A percentile compares a stretch with the other conserved stretches of the same genome.
Evolutionary conservation across 2,113 vertebrate genomes (phyloP).

Genomic region (Thymallus thymallus): DNA sequence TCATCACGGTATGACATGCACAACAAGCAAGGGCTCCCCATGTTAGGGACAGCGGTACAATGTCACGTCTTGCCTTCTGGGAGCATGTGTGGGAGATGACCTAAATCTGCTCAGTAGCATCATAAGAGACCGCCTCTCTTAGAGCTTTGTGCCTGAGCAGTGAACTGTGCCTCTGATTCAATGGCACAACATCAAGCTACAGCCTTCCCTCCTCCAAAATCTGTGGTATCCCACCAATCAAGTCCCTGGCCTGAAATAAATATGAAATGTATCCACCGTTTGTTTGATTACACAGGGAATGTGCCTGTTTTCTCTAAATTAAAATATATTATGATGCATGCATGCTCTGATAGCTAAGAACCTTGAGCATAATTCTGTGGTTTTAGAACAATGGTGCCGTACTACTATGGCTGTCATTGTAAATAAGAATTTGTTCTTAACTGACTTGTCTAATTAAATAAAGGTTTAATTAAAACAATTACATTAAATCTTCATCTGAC

Average conservation of each 20-base stretch:
- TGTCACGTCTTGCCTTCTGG: conserved; percentile 53
- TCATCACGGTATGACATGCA: conserved; percentile 59
- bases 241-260: neutral
- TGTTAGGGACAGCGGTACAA: conserved; percentile 46
- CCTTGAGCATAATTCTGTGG: neutral
- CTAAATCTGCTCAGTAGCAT: conserved; percentile 74
- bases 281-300: neutral
- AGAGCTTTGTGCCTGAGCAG: conserved; percentile 72
- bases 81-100: conserved; percentile 50
- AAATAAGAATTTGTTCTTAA: no score
- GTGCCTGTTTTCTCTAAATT: neutral
- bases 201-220: conserved; percentile 5
- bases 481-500: no score
- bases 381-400: neutral
- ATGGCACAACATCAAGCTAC: conserved; percentile 63
- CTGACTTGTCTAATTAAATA: no score
- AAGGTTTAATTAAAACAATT: no score
- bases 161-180: conserved; percentile 68
- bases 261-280: neutral
- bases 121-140: conserved; percentile 60
- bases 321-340: neutral
- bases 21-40: conserved; percentile 40
- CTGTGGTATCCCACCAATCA: neutral
- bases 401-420: no score
- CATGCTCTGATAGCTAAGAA: no score